Percentiles rank a stretch among this genome's conserved stretches.
phyloP scores from a whole-genome alignment of 2,113 vertebrate species.

The Thunnus maccoyii region DNA sequence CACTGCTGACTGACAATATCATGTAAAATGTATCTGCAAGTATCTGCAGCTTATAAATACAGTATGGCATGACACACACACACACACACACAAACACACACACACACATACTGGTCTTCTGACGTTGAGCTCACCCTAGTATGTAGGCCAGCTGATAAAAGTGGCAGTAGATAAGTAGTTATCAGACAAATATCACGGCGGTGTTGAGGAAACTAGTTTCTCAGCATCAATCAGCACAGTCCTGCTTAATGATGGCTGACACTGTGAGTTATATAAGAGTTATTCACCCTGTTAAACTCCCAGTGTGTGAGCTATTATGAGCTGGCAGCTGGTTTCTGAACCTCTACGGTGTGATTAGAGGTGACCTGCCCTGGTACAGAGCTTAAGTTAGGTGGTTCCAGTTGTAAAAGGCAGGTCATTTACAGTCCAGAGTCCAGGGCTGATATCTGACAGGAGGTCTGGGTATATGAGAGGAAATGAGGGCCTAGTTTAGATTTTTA shows the following conservation, averaged over 20 bases:
- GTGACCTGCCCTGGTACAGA: background rate
- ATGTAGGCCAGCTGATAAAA: constrained; percentile 64
- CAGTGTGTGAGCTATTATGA: constrained; percentile 10
- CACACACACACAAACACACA: constrained; percentile 16
- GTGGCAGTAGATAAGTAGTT: constrained; percentile 20
- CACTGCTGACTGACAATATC: background rate
- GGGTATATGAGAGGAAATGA: constrained; percentile 15
- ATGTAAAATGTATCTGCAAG: background rate
- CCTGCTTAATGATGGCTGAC: constrained; percentile 5
- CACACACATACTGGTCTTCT: background rate
- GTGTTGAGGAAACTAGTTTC: constrained; percentile 14
- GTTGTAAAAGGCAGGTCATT: constrained; percentile 14
- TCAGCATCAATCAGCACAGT: constrained; percentile 8
- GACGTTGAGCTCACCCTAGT: constrained; percentile 11
- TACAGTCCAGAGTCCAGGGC: constrained; percentile 51
- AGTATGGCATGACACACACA: background rate
- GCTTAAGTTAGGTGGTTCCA: constrained; percentile 3
- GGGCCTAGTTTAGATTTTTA: constrained; percentile 28
- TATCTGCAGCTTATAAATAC: background rate
- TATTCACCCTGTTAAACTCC: background rate
- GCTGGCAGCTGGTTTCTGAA: constrained; percentile 18
- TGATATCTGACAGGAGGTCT: background rate
- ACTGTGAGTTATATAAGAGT: constrained; percentile 38
- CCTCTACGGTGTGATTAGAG: constrained; percentile 16
- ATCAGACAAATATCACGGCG: constrained; percentile 30